phyloP scores from a whole-genome alignment of 1,140 invertebrate species.

The Camponotus pennsylvanicus region DNA sequence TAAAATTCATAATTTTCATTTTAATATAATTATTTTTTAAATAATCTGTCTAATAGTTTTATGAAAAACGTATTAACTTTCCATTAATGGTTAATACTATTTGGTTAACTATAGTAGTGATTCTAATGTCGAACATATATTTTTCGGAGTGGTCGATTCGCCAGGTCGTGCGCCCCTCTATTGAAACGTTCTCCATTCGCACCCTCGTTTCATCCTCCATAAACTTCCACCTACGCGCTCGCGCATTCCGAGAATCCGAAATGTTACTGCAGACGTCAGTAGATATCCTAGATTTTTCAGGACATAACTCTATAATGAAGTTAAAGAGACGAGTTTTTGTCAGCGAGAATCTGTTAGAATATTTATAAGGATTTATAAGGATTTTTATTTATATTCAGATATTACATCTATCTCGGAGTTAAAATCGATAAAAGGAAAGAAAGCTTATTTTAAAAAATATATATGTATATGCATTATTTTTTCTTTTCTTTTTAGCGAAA shows the following conservation, averaged over 20 bases:
- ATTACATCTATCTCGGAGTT: not conserved
- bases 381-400: not conserved
- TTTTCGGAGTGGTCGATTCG: constrained; percentile 27
- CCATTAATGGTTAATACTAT: not conserved
- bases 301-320: not conserved
- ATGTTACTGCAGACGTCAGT: constrained; percentile 23
- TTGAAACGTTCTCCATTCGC: constrained; percentile 28
- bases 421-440: not conserved
- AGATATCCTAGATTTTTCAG: not conserved
- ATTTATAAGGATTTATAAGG: not conserved
- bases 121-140: not conserved
- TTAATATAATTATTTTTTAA: not conserved
- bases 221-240: constrained; percentile 20
- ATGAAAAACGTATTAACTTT: not conserved
- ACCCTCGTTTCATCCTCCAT: not conserved
- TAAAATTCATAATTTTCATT: not conserved
- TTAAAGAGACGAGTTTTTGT: not conserved
- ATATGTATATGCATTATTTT: not conserved
- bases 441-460: not conserved
- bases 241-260: constrained; percentile 47
- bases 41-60: not conserved
- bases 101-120: not conserved
- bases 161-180: constrained; percentile 57
- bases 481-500: not conserved
- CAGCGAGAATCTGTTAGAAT: not conserved